Conservation (phyloP, 2,888 invertebrate species). For the Mesodorylaimus sp. region DNA sequence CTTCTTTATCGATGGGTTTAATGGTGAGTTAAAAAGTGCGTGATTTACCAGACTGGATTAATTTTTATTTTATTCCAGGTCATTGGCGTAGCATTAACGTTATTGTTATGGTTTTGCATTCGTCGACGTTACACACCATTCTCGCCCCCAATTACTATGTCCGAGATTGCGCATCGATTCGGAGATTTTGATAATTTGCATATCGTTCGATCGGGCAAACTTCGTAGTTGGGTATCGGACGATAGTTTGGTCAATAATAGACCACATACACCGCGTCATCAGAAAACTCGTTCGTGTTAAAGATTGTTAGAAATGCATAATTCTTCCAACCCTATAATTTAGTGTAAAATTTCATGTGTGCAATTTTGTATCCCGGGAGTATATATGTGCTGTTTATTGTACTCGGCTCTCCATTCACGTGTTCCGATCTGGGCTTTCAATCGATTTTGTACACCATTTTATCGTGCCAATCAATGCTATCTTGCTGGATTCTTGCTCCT, state of each 20-base stretch:
- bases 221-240: slow-evolving; percentile 12
- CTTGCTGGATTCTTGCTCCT: too few species aligned
- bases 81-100: neutral
- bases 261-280: slow-evolving; percentile 10
- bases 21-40: slow-evolving; percentile 40
- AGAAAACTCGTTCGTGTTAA: slow-evolving; percentile 12
- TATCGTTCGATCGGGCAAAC: slow-evolving; percentile 1
- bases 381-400: too few species aligned
- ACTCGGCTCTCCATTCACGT: too few species aligned
- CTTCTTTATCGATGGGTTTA: slow-evolving; percentile 5
- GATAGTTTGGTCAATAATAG: slow-evolving; percentile 10
- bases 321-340: too few species aligned
- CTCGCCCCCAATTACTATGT: slow-evolving; percentile 12
- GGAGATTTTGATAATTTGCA: slow-evolving; percentile 12
- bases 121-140: slow-evolving; percentile 10
- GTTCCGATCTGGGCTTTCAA: too few species aligned
- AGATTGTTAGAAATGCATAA: neutral
- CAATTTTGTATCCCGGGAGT: too few species aligned
- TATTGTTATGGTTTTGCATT: slow-evolving; percentile 11
- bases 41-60: slow-evolving; percentile 2
- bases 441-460: too few species aligned
- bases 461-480: too few species aligned
- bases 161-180: slow-evolving; percentile 12
- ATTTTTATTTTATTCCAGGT: slow-evolving; percentile 6
- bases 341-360: too few species aligned